A percentile compares a stretch with the other conserved stretches of the same genome.
phyloP scores from a whole-genome alignment of 35 echinoderm and acorn worm species.

The Lytechinus pictus region DNA sequence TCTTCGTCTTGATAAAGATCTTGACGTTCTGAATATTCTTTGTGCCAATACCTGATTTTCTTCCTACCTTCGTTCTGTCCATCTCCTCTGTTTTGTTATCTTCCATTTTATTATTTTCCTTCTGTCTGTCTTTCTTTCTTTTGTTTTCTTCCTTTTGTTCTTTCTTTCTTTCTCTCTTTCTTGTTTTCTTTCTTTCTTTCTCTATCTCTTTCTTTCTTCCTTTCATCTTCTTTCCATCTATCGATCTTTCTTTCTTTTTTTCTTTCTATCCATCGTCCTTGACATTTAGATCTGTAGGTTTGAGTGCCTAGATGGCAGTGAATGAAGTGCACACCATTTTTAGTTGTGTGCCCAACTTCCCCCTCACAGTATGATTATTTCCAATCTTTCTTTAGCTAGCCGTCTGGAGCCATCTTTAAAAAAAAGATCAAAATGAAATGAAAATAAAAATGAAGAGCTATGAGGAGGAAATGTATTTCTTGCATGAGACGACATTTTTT shows the following conservation, averaged over 20 bases:
- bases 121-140: neutral
- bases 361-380: conserved; percentile 1
- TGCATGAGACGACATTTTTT: conserved; percentile 79
- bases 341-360: neutral
- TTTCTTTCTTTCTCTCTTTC: too few relatives aligned
- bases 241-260: neutral
- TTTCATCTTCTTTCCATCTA: too few relatives aligned
- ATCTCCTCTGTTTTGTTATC: neutral
- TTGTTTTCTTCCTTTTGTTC: too few relatives aligned
- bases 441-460: neutral
- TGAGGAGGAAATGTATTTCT: conserved; percentile 47
- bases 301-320: neutral
- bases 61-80: neutral
- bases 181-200: too few relatives aligned
- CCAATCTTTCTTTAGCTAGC: neutral
- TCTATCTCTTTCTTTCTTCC: too few relatives aligned
- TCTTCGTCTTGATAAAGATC: neutral
- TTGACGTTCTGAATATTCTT: neutral
- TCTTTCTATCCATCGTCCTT: neutral
- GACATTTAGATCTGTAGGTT: neutral
- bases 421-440: neutral
- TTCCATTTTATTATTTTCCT: too few relatives aligned
- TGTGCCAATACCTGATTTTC: neutral
- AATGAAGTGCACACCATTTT: neutral
- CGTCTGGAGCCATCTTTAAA: neutral